Percentiles rank a stretch among this genome's conserved stretches.
These are phyloP conservation scores for Eospalax fontanierii DNA, from an alignment of 2,797 vertebrate genomes.

Conservation along the genomic window DNA sequence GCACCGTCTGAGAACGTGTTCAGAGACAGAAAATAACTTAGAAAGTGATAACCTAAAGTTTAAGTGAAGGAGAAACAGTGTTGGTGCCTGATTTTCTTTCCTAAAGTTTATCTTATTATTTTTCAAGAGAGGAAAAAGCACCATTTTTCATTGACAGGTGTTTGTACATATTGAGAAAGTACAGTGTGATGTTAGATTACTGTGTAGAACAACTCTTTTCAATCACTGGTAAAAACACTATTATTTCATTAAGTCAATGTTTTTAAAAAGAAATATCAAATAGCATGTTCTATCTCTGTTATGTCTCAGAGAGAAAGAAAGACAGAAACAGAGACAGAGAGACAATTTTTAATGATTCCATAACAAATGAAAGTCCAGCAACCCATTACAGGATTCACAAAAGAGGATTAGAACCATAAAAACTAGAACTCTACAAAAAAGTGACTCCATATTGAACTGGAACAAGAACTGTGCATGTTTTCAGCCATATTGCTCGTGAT, in stretches of 20 bases:
- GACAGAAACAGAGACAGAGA: background rate
- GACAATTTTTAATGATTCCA: background rate
- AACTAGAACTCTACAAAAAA: background rate
- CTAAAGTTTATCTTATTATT: slow-evolving; percentile 57
- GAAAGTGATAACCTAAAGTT: slow-evolving; percentile 19
- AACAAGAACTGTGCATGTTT: background rate
- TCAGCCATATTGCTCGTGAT: background rate
- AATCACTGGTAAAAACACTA: background rate
- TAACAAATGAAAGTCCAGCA: background rate
- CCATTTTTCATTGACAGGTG: background rate
- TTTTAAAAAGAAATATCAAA: background rate
- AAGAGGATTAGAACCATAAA: background rate
- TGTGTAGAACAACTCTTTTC: background rate
- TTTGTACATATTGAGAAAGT: background rate
- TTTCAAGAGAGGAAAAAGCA: slow-evolving; percentile 53
- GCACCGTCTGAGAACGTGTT: slow-evolving; percentile 43
- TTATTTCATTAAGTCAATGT: slow-evolving; percentile 44
- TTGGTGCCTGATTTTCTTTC: slow-evolving; percentile 8
- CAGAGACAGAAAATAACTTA: slow-evolving; percentile 54
- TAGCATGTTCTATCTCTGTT: background rate
- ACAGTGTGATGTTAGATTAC: background rate
- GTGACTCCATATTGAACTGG: background rate
- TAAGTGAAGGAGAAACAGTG: slow-evolving; percentile 36
- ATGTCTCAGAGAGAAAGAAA: background rate
- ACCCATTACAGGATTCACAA: background rate